A percentile compares a stretch with the other conserved stretches of the same genome.
These are phyloP conservation scores for Ochropacha duplaris DNA, from an alignment of 2,888 invertebrate genomes.

Conservation along the genomic window DNA sequence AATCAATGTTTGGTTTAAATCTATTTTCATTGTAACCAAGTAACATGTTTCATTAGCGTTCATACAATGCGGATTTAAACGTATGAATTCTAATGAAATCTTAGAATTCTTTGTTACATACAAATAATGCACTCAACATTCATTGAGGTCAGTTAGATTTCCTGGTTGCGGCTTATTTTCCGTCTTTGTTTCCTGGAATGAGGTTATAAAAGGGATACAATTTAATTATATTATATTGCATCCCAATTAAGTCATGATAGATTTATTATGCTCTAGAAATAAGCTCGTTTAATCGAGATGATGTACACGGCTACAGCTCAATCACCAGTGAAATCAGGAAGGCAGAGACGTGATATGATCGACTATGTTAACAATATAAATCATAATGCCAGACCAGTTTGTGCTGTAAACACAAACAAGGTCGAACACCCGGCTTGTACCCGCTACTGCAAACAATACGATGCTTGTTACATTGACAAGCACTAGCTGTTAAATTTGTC, in stretches of 20 bases:
- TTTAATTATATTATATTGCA: constrained; percentile 14
- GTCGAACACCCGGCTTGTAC: constrained; percentile 30
- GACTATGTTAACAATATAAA: constrained; percentile 37
- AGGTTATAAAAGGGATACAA: constrained; percentile 14
- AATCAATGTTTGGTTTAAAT: neutral
- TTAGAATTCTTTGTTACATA: constrained; percentile 26
- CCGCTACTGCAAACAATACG: constrained; percentile 30
- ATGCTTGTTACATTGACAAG: constrained; percentile 11
- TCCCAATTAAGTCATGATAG: constrained; percentile 10
- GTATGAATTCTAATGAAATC: constrained; percentile 27
- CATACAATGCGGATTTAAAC: constrained; percentile 37
- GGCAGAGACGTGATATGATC: neutral
- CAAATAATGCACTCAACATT: constrained; percentile 12
- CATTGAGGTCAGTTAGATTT: constrained; percentile 35
- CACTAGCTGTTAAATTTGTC: neutral
- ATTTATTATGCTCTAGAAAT: constrained; percentile 4
- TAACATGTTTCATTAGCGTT: constrained; percentile 18
- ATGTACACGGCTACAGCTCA: neutral
- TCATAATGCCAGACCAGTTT: constrained; percentile 36
- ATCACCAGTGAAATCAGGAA: neutral
- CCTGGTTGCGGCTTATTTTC: constrained; percentile 42
- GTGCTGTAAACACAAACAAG: constrained; percentile 41
- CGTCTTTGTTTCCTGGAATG: constrained; percentile 28
- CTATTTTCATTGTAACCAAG: neutral
- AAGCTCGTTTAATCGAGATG: neutral